Base-by-base conservation (phyloP, 2,113 vertebrate species). In the Bungarus multicinctus region DNA sequence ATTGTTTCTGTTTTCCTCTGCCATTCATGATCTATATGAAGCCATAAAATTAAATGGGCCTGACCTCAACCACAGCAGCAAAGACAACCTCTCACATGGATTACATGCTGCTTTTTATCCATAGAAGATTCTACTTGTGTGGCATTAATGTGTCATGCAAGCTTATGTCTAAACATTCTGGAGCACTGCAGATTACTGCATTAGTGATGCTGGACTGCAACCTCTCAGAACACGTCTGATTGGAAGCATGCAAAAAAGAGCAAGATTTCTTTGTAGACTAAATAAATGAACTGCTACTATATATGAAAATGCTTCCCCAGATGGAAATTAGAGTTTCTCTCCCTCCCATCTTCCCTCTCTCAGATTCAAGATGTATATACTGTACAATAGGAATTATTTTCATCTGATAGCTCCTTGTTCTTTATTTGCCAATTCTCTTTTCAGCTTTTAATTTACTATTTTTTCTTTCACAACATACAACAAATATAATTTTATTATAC, bases 71-170 rank as follows among this genome's bases (percentile, higher is more conserved):
- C 34, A 88, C 91, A 96, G 85, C 90, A 94, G 92, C 18, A 89
- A 74, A 91, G 91, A 91, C 47, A 93, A 94, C 27, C 47, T 18
- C 2, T 5, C 94, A 94, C 91, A 94, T 93, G 92, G 47, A 34
- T 50, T 88, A 95, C 94, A 95, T 92, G 89, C 87, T 69, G 87
- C 89, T 53, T 87, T 90, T 23, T 87, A 60, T 30, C 55, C 55
- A 64, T 87, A 86, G 95, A 88, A 90, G 93, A 92, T 89, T 91
- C 89, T 93, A 93, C 92, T 94, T 92, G 92, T 94, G 89, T 92
- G 55, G 95, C 94, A 90, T 91, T 92, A 88, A 93, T 95, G 93
- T 89, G 94, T 96, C 95, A 96, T 94, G 47, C 93, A 91, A 93
- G 93, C 39, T 94, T 90, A 93, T 94, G 94, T 89, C 95, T 95